Conservation (phyloP, 2,797 vertebrate species). For the Xerus rutilus region DNA sequence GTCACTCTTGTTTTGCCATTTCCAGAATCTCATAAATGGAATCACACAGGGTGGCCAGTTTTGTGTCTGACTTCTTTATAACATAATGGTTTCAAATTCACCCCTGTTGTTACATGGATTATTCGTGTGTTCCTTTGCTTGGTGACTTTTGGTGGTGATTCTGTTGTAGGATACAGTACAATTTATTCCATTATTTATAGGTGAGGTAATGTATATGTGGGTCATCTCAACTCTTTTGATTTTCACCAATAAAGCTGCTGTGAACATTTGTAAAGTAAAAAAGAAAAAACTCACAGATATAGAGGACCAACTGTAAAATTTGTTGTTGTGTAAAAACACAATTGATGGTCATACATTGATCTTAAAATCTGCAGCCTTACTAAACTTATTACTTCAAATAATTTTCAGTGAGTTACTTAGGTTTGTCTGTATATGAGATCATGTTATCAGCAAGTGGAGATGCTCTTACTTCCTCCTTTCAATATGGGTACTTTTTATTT, state of each 20-base stretch:
- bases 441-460: background rate
- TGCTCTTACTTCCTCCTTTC: background rate
- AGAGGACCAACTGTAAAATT: background rate
- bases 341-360: background rate
- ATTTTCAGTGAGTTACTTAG: background rate
- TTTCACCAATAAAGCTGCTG: background rate
- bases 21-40: background rate
- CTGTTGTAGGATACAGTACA: background rate
- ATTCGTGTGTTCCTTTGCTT: background rate
- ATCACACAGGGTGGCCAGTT: background rate
- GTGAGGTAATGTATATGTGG: background rate
- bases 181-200: background rate
- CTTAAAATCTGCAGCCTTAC: background rate
- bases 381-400: background rate
- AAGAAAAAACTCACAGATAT: no score
- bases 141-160: background rate
- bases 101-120: accelerated
- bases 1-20: background rate
- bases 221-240: background rate
- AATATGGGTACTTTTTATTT: background rate
- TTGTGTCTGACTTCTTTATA: background rate
- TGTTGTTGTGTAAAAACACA: background rate
- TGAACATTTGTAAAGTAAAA: background rate
- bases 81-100: background rate
- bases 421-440: background rate